Conservation (phyloP, 1,140 invertebrate species). For the Drosophila ohnishii region DNA sequence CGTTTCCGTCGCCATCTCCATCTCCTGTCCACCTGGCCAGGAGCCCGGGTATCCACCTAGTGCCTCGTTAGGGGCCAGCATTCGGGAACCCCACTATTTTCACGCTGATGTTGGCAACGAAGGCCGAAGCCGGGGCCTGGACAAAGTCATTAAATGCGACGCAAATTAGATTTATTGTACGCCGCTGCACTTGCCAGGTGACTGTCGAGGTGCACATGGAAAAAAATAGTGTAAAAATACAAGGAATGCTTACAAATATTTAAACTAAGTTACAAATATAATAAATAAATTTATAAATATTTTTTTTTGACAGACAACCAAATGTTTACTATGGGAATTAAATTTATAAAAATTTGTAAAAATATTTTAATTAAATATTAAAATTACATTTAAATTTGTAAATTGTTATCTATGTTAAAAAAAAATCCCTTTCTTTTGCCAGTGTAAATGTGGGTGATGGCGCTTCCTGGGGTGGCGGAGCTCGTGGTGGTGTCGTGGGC, state of each 20-base stretch:
- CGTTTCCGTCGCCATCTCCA: not conserved
- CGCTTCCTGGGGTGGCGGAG: not conserved
- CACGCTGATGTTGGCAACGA: conserved; percentile 47
- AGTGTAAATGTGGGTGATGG: conserved; percentile 14
- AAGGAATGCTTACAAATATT: not conserved
- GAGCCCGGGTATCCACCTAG: conserved; percentile 50
- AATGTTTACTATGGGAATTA: not conserved
- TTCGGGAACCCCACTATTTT: conserved; percentile 60
- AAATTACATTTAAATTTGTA: too few relatives aligned
- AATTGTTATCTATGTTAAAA: not conserved
- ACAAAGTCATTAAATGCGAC: conserved; percentile 83
- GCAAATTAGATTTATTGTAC: conserved; percentile 83
- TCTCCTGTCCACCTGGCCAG: conserved; percentile 17
- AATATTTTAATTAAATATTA: not conserved
- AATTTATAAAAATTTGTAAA: too few relatives aligned
- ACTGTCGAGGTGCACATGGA: conserved; percentile 21
- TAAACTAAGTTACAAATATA: too few relatives aligned
- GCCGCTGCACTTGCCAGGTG: conserved; percentile 73
- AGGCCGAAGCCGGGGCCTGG: conserved; percentile 45
- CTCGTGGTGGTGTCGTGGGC: conserved; percentile 10
- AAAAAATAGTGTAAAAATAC: not conserved
- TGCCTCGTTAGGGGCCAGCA: conserved; percentile 63
- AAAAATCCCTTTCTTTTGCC: not conserved
- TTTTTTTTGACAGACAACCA: not conserved
- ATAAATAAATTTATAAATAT: not conserved